Percentiles rank a stretch among this genome's conserved stretches.
These are phyloP conservation scores for Antigone vipio DNA, from an alignment of 2,113 vertebrate species.

Conservation along the genomic window DNA sequence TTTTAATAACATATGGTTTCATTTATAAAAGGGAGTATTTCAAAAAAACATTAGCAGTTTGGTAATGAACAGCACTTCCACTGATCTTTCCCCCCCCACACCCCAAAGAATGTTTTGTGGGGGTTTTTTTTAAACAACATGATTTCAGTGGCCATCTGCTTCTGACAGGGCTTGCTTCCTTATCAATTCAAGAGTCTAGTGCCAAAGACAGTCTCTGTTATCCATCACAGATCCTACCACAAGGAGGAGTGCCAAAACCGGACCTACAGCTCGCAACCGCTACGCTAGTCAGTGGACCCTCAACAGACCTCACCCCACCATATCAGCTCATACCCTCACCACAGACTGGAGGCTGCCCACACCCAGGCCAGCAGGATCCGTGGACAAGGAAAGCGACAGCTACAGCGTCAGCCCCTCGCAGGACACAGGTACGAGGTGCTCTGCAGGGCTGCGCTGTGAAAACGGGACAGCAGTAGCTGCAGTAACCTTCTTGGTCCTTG, in stretches of 20 bases:
- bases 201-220: neutral
- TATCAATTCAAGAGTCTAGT: neutral
- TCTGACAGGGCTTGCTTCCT: neutral
- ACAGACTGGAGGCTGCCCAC: slow-evolving; percentile 98
- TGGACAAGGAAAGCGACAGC: slow-evolving; percentile 98
- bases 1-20: neutral
- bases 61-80: neutral
- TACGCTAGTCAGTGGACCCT: slow-evolving; percentile 99
- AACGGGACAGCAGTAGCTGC: neutral
- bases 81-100: neutral
- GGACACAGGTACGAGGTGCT: slow-evolving; percentile 85
- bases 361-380: slow-evolving; percentile 88
- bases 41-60: neutral
- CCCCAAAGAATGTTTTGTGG: neutral
- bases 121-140: neutral
- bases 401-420: slow-evolving; percentile 99
- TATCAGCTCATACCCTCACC: slow-evolving; percentile 95
- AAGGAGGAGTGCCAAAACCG: slow-evolving; percentile 93
- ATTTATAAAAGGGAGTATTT: neutral
- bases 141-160: neutral
- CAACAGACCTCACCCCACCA: slow-evolving; percentile 94
- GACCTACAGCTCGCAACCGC: slow-evolving; percentile 89
- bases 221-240: slow-evolving; percentile 89
- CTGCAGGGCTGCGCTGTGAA: neutral
- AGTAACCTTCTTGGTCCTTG: neutral